A percentile compares a stretch with the other conserved stretches of the same genome.
Evolutionary conservation across 1,140 invertebrate species (phyloP).

Genomic region (Polypedilum vanderplanki): DNA sequence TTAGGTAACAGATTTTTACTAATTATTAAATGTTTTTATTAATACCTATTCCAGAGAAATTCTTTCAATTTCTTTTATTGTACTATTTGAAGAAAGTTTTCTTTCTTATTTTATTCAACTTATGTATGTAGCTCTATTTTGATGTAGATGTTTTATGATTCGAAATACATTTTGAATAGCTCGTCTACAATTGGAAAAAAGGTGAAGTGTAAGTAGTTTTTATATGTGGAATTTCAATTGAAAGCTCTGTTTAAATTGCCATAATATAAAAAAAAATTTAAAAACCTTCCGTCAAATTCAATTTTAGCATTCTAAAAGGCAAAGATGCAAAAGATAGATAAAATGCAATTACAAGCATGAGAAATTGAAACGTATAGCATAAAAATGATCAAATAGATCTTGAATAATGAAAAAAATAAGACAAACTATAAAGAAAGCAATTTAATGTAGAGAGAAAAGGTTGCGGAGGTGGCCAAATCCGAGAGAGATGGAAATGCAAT

Average conservation of each 20-base stretch:
- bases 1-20: no score
- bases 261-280: background rate
- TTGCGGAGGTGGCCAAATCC: background rate
- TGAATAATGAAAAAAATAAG: background rate
- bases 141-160: background rate
- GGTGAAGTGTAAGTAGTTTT: conserved; percentile 2
- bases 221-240: background rate
- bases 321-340: background rate
- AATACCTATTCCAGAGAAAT: no score
- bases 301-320: background rate
- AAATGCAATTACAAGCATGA: conserved; percentile 6
- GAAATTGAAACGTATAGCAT: conserved; percentile 1
- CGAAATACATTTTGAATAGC: background rate
- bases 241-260: conserved; percentile 1
- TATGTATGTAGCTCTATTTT: background rate
- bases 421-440: background rate
- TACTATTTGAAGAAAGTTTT: background rate
- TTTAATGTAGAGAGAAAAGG: background rate
- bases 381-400: conserved; percentile 2
- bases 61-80: background rate
- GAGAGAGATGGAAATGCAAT: background rate
- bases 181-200: background rate
- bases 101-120: background rate
- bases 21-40: no score
- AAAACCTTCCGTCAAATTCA: conserved; percentile 17